phyloP scores from a whole-genome alignment of 35 echinoderm and acorn worm species.

The Anneissia japonica region DNA sequence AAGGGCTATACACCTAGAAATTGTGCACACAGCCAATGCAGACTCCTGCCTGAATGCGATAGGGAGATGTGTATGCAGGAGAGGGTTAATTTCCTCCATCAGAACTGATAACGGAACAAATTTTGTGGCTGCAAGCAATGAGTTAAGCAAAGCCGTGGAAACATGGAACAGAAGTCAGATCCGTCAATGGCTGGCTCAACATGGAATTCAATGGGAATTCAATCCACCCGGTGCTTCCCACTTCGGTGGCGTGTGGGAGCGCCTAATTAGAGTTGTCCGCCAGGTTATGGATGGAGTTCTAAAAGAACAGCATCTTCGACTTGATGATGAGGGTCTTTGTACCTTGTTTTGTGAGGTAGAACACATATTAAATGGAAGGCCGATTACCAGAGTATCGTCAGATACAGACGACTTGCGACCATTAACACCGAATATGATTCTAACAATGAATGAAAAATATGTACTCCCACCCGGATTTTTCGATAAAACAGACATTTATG shows the following conservation, averaged over 20 bases:
- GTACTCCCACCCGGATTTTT: neutral
- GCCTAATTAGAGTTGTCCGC: conserved; percentile 35
- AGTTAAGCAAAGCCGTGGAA: neutral
- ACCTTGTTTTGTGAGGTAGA: conserved; percentile 60
- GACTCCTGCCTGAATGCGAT: neutral
- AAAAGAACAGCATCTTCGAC: conserved; percentile 14
- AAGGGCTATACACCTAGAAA: neutral
- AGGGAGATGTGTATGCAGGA: neutral
- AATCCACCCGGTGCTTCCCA: conserved; percentile 49
- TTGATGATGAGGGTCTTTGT: conserved; percentile 37
- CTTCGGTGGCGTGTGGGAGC: conserved; percentile 70
- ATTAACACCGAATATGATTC: conserved; percentile 8
- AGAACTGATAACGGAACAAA: neutral
- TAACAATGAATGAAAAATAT: neutral
- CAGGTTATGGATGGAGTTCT: conserved; percentile 4
- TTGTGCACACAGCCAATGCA: neutral
- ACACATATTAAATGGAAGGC: conserved; percentile 41
- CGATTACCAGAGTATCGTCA: conserved; percentile 39
- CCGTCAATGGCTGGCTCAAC: neutral
- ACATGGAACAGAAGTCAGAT: neutral
- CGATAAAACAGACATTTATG: conserved; percentile 48
- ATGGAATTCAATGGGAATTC: conserved; percentile 30
- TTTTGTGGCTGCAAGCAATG: neutral
- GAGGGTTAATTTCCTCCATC: neutral
- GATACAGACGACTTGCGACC: conserved; percentile 47